These are phyloP conservation scores for Folsomia manolachei DNA, from an alignment of 2,888 invertebrate genomes.

Conservation along the genomic window DNA sequence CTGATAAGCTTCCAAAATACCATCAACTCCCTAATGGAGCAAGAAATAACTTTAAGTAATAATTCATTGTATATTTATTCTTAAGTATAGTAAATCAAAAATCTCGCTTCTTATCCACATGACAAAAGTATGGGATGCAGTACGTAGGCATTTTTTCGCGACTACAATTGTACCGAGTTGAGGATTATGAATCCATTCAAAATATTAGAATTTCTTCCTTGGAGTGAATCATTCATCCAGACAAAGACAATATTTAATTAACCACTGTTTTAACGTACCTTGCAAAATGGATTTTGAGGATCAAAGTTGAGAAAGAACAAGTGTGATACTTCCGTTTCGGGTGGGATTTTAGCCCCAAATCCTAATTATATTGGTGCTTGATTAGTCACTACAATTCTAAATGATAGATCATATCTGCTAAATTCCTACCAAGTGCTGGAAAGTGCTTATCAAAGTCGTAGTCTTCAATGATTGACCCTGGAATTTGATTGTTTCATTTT, in stretches of 20 bases:
- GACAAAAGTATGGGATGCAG: too few relatives aligned
- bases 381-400: too few relatives aligned
- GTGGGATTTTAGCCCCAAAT: conserved; percentile 38
- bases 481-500: not conserved
- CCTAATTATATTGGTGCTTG: too few relatives aligned
- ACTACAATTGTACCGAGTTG: conserved; percentile 37
- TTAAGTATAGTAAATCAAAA: too few relatives aligned
- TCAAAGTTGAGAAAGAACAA: conserved; percentile 57
- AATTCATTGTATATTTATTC: too few relatives aligned
- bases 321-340: conserved; percentile 49
- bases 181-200: conserved; percentile 40
- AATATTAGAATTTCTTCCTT: conserved; percentile 42
- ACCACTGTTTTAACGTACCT: too few relatives aligned
- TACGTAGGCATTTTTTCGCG: too few relatives aligned
- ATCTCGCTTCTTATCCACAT: too few relatives aligned
- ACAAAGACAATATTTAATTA: too few relatives aligned
- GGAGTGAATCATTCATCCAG: conserved; percentile 29
- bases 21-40: conserved; percentile 53
- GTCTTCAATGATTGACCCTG: conserved; percentile 55
- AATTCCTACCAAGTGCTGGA: conserved; percentile 38
- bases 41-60: too few relatives aligned
- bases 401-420: too few relatives aligned
- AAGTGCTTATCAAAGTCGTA: conserved; percentile 47
- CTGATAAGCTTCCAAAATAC: conserved; percentile 56
- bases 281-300: conserved; percentile 55